Evolutionary conservation across 1,140 invertebrate genomes (phyloP), one percentile per base, ranked within the genome.

Genomic region (Drosophila paulistorum): DNA sequence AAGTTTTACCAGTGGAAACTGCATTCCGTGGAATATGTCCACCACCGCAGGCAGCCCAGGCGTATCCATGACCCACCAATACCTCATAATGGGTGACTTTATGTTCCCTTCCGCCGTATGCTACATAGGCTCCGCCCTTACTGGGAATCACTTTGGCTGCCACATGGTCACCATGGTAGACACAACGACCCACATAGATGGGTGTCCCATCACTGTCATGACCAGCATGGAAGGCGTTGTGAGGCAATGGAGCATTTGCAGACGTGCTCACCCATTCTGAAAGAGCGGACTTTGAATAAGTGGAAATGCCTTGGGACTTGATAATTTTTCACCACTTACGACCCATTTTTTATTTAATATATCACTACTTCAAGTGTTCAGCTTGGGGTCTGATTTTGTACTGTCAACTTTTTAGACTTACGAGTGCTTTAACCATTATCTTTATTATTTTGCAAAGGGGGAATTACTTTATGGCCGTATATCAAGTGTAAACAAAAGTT

Each of bases 231-330:
- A 45, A n/a, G 6, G 42, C 42, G 7, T 45, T 45, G 14, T 7
- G 4, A 14, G 42, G 42, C 42, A 45, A 14, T 7, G 42, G 13
- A 14, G n/a, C n/a, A 14, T 45, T 7, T 14, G n/a, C 13, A 48
- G 90, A 68, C 57, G 84, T 85, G 69, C 81, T 79, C 51, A 92
- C 87, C 91, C 91, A 92, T 72, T 87, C 82, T 85, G 82, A 9
- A 37, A 11, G 2, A 37, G 35, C 1, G 35, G 35, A 37, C 35
- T 3, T 10, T 10, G 10, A 37, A 11, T 11, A 37, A 37, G 35
- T 37, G 10, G 3, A 1, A 11, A 37, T 37, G 7, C 9, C 35
- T 37, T 10, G 10, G 3, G 2, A 10, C 1, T 3, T 30, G 30
- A 37, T 37, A 10, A 11, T 30, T 30, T 30, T 30, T 30, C 30